A percentile compares a stretch with the other conserved stretches of the same genome.
Evolutionary conservation across 2,888 invertebrate genomes (phyloP).

Genomic region (Apomyelois bistriatella): DNA sequence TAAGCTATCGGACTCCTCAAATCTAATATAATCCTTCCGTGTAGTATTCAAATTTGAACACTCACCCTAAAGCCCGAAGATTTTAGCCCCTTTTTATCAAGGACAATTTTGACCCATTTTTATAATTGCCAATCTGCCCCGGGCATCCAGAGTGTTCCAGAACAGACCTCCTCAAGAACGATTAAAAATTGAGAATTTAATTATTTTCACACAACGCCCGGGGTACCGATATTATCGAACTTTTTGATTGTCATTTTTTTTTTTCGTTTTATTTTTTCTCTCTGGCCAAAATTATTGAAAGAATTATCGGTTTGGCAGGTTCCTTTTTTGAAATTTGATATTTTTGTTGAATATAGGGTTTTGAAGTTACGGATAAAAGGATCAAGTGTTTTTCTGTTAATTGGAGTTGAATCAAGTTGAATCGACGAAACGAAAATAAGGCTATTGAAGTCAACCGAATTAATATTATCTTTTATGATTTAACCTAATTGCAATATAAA

Average conservation of each 20-base stretch:
- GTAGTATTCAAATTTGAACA: constrained; percentile 16
- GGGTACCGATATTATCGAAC: constrained; percentile 10
- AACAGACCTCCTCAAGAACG: constrained; percentile 30
- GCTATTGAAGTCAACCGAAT: no score
- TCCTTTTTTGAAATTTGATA: neutral
- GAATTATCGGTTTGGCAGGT: neutral
- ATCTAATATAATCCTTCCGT: neutral
- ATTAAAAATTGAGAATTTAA: constrained; percentile 43
- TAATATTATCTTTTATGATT: no score
- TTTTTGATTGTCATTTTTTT: constrained; percentile 11
- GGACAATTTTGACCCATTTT: constrained; percentile 47
- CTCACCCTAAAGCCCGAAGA: constrained; percentile 9
- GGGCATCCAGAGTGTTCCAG: constrained; percentile 26
- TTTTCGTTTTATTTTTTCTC: neutral
- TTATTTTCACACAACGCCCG: constrained; percentile 32
- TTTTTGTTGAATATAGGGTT: neutral
- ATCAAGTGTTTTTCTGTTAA: no score
- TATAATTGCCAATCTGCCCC: constrained; percentile 61
- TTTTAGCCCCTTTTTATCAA: constrained; percentile 32
- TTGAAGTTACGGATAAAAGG: no score
- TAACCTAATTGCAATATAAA: no score
- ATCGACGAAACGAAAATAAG: no score
- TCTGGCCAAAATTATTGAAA: neutral
- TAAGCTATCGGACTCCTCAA: no score
- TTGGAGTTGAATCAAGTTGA: no score